phyloP scores from a whole-genome alignment of 2,888 invertebrate species.

The Helobdella robusta region DNA sequence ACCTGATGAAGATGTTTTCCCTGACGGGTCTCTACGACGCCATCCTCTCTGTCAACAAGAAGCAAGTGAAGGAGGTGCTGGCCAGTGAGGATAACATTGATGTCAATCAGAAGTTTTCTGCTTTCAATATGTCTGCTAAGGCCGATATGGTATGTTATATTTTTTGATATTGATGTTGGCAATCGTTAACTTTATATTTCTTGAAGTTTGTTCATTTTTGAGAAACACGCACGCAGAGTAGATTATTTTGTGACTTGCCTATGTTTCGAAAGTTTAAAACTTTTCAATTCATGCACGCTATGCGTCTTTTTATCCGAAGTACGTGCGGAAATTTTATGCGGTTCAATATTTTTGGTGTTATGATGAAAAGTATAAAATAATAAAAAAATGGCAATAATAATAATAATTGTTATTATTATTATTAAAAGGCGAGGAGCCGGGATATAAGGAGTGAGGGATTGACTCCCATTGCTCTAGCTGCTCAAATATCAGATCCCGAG shows the following conservation, averaged over 20 bases:
- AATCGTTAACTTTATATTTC: too few relatives aligned
- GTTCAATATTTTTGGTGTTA: too few relatives aligned
- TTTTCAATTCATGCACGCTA: too few relatives aligned
- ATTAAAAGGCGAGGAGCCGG: conserved; percentile 15
- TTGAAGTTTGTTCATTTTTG: too few relatives aligned
- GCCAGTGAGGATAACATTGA: conserved; percentile 34
- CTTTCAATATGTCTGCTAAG: conserved; percentile 31
- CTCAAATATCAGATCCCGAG: conserved; percentile 25
- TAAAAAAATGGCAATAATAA: too few relatives aligned
- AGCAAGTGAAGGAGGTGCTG: conserved; percentile 33
- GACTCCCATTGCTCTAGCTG: conserved; percentile 34
- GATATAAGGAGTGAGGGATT: conserved; percentile 31
- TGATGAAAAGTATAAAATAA: too few relatives aligned
- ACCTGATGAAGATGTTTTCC: conserved; percentile 36
- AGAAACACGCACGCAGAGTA: too few relatives aligned
- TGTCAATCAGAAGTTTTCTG: conserved; percentile 33
- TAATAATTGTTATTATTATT: too few relatives aligned
- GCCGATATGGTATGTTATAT: neutral
- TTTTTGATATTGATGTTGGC: neutral
- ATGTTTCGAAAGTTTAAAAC: too few relatives aligned
- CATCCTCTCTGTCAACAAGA: conserved; percentile 24
- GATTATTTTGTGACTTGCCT: too few relatives aligned
- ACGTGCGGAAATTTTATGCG: too few relatives aligned
- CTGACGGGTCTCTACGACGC: conserved; percentile 35
- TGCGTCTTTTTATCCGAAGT: too few relatives aligned